phyloP scores from a whole-genome alignment of 2,797 vertebrate species.

The Neosalanx taihuensis region DNA sequence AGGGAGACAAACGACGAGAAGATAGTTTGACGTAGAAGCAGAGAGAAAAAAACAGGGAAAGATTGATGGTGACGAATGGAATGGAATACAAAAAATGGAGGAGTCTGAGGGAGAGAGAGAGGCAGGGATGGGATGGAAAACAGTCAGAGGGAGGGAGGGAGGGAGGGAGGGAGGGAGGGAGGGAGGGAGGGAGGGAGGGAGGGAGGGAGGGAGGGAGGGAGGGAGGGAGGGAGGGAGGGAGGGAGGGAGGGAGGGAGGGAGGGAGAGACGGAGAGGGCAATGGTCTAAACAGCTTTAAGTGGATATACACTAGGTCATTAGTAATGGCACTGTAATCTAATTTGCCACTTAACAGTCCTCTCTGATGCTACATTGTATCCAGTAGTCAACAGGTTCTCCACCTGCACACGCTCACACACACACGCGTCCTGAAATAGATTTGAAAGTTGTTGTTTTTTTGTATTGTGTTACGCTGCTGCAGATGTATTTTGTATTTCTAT shows the following conservation, averaged over 20 bases:
- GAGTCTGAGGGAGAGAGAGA: neutral
- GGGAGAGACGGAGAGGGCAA: constrained; percentile 16
- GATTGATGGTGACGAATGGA: constrained; percentile 41
- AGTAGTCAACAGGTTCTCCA: constrained; percentile 2
- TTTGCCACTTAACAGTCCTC: constrained; percentile 37
- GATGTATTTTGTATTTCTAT: too few relatives aligned
- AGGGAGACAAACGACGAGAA: neutral
- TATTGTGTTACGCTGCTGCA: too few relatives aligned
- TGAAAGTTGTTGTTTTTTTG: too few relatives aligned
- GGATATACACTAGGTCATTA: constrained; percentile 37
- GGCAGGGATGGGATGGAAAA: neutral
- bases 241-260: neutral
- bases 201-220: neutral
- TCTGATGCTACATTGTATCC: constrained; percentile 30
- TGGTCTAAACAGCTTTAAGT: constrained; percentile 52
- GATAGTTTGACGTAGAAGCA: too few relatives aligned
- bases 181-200: constrained; percentile 21
- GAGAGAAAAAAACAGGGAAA: constrained; percentile 6
- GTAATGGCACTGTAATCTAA: constrained; percentile 51
- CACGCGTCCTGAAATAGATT: neutral
- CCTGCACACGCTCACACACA: neutral
- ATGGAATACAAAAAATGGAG: constrained; percentile 25
- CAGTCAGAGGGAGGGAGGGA: neutral
- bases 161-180: constrained; percentile 4
- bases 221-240: neutral